Conservation (phyloP, 2,888 invertebrate genomes). For the Ochropacha duplaris region DNA sequence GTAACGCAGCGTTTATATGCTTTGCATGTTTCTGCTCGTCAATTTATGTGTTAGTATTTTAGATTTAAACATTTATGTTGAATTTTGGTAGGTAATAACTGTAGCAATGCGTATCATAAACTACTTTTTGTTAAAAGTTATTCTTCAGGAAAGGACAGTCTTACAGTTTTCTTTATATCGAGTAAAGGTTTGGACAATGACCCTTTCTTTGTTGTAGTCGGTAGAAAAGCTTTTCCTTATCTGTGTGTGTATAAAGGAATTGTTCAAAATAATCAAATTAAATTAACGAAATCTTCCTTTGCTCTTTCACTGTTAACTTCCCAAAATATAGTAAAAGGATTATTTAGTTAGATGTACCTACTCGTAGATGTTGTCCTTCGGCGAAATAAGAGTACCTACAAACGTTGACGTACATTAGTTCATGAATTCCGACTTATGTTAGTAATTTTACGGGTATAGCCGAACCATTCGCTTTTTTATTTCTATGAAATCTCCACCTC, state of each 20-base stretch:
- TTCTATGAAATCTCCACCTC: too few species aligned
- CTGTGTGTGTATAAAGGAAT: too few species aligned
- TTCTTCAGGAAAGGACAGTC: too few species aligned
- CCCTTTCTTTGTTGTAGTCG: too few species aligned
- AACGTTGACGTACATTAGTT: background rate
- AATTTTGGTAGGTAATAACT: too few species aligned
- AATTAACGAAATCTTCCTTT: background rate
- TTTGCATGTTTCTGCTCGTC: background rate
- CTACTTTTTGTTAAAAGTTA: too few species aligned
- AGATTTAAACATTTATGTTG: too few species aligned
- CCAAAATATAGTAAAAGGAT: background rate
- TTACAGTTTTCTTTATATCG: too few species aligned
- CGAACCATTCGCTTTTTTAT: background rate
- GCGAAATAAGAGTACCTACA: background rate
- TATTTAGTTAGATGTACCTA: background rate
- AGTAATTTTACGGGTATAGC: background rate
- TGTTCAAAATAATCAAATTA: too few species aligned
- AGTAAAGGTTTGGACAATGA: too few species aligned
- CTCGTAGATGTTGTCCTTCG: background rate
- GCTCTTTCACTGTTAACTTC: background rate
- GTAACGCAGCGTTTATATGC: conserved; percentile 8
- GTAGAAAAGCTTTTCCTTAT: too few species aligned
- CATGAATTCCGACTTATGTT: background rate
- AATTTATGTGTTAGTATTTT: background rate
- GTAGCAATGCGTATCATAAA: too few species aligned